phyloP scores from a whole-genome alignment of 2,888 invertebrate species.

The Melanargia galathea region DNA sequence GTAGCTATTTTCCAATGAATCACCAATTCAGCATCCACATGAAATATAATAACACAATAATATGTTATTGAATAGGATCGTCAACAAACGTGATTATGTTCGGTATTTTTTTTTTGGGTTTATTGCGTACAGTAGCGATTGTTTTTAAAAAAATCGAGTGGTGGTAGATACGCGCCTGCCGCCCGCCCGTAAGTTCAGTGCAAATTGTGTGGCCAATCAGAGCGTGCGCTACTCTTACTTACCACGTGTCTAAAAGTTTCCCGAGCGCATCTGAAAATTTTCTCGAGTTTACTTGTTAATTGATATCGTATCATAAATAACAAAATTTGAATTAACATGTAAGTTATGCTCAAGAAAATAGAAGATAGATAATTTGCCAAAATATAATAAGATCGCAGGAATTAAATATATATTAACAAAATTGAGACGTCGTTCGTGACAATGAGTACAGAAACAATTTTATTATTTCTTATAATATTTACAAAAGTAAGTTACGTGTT shows the following conservation, averaged over 20 bases:
- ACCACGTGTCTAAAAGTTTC: slow-evolving; percentile 31
- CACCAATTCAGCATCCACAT: not conserved
- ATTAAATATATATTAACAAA: not conserved
- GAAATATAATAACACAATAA: not conserved
- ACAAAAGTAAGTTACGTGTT: slow-evolving; percentile 18
- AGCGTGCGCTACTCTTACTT: slow-evolving; percentile 49
- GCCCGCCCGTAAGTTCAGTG: slow-evolving; percentile 50
- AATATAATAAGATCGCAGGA: not conserved
- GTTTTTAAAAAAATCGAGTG: slow-evolving; percentile 33
- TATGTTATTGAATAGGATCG: not conserved
- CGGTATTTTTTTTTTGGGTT: slow-evolving; percentile 17
- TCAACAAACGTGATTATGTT: slow-evolving; percentile 8
- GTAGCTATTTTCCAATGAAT: slow-evolving; percentile 11
- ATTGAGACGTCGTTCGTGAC: not conserved
- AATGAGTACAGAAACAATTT: slow-evolving; percentile 1
- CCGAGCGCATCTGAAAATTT: slow-evolving; percentile 38
- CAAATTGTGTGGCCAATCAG: slow-evolving; percentile 50
- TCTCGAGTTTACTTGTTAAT: slow-evolving; percentile 17
- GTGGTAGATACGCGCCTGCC: slow-evolving; percentile 41
- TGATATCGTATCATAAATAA: not conserved
- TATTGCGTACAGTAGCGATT: slow-evolving; percentile 27
- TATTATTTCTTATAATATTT: slow-evolving; percentile 24
- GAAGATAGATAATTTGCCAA: not conserved
- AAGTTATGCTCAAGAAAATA: not conserved
- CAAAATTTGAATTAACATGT: not conserved